Evolutionary conservation across 2,113 vertebrate species (phyloP), one percentile per base, ranked within the genome.

Genomic region (Forbesichthys agassizii): DNA sequence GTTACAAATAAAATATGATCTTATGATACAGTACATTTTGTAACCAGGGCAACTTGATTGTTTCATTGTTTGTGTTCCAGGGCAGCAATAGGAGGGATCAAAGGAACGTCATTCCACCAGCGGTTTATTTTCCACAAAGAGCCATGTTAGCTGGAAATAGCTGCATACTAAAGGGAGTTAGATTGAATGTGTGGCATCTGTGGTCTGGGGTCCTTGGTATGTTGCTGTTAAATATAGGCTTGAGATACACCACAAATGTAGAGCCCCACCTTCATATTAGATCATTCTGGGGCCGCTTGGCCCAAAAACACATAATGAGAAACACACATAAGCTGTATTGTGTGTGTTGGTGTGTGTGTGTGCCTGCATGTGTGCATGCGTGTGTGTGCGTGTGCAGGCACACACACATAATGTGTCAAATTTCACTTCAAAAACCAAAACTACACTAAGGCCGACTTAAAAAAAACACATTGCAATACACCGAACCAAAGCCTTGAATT

Each of bases 171-270:
- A 88, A 83, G 69, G 61, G 68, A 86, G 78, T 79, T 13, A 11
- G 80, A 85, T 76, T 79, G 84, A 79, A 75, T 68, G 68, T 86
- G 85, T 82, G 86, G 86, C 86, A 83, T 57, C 75, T 73, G 84
- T 75, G 88, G 87, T 91, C 77, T 75, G 72, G 84, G 83, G 81
- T 79, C 86, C 80, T 71, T 69, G 81, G 78, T 88, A 83, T 88
- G 88, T 88, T 83, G 75, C 78, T 71, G 78, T 82, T 89, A 91
- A 91, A 86, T 91, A 89, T 84, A 86, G 84, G 74, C 73, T 84
- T 69, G 80, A 86, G 83, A 86, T 88, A 88, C 74, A 75, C 89
- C 88, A 74, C 89, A 88, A 77, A 84, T 70, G 74, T 64, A 84
- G 73, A 71, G 68, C 70, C 78, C 73, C 51, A 78, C 84, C 73